Evolutionary conservation across 2,113 vertebrate genomes (phyloP).

Genomic region (Sigmodon hispidus): DNA sequence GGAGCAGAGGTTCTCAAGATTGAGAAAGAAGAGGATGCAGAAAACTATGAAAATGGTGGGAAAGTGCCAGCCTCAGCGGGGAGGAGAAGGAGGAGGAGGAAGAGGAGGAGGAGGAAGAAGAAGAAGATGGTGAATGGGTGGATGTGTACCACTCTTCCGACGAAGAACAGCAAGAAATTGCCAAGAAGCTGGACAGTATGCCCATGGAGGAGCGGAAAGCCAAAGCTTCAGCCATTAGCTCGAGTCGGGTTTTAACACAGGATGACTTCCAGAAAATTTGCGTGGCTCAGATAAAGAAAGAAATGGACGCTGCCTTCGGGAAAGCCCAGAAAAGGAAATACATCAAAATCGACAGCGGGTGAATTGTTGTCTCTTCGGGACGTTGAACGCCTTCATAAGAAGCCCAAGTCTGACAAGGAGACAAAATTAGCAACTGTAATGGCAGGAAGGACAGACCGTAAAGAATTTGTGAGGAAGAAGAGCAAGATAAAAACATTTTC

Average conservation of each 20-base stretch:
- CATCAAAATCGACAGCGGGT: constrained; percentile 87
- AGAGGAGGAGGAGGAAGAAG: constrained; percentile 89
- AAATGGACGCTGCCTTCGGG: constrained; percentile 90
- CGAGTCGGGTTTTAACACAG: constrained; percentile 94
- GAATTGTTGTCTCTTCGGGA: constrained; percentile 94
- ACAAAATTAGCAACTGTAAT: constrained; percentile 94
- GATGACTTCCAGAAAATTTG: constrained; percentile 98
- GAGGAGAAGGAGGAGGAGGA: no score
- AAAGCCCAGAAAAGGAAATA: constrained; percentile 93
- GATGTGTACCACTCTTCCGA: constrained; percentile 95
- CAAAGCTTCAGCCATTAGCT: constrained; percentile 92
- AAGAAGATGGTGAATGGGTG: constrained; percentile 94
- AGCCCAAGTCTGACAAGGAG: constrained; percentile 97
- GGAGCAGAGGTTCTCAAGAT: constrained; percentile 95
- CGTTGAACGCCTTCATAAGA: constrained; percentile 98
- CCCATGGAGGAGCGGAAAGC: constrained; percentile 91
- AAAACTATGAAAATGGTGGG: constrained; percentile 91
- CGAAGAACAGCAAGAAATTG: constrained; percentile 92
- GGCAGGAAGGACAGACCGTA: constrained; percentile 94
- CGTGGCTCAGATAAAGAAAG: constrained; percentile 93
- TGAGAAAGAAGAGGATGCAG: constrained; percentile 85
- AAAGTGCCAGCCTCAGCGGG: constrained; percentile 93
- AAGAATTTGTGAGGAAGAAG: constrained; percentile 93
- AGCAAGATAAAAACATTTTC: constrained; percentile 94
- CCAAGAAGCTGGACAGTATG: constrained; percentile 89